phyloP scores from a whole-genome alignment of 2,797 vertebrate genomes.

The Benthosema pterotum region DNA sequence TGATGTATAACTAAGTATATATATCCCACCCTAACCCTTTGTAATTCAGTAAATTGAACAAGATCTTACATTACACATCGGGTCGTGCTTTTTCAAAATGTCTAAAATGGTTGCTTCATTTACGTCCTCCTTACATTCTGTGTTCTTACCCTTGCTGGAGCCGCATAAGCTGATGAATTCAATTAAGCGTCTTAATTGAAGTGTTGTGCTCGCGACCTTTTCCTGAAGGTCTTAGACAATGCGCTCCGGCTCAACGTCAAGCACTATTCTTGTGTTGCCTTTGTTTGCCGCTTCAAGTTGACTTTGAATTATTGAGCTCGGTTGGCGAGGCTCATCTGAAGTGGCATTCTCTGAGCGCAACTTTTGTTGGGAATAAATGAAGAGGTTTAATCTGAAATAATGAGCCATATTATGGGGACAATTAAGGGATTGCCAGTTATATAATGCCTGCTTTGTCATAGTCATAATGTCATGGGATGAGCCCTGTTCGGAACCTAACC shows the following conservation, averaged over 20 bases:
- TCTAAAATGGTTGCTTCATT: background rate
- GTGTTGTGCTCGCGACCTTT: conserved; percentile 47
- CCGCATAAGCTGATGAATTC: conserved; percentile 41
- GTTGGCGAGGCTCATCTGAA: conserved; percentile 54
- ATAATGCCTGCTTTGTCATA: conserved; percentile 14
- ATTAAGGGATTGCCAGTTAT: conserved; percentile 25
- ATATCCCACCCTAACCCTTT: no score
- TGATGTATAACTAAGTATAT: no score
- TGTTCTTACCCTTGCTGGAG: conserved; percentile 27
- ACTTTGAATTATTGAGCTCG: conserved; percentile 66
- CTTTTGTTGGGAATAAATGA: conserved; percentile 55
- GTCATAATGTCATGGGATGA: no score
- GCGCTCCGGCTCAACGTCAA: conserved; percentile 43
- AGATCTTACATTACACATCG: conserved; percentile 4
- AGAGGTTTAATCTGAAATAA: conserved; percentile 59
- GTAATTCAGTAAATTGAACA: no score
- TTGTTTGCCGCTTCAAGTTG: conserved; percentile 51
- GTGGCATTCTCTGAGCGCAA: conserved; percentile 24
- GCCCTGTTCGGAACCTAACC: no score
- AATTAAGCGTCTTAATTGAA: conserved; percentile 71
- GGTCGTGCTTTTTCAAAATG: conserved; percentile 19
- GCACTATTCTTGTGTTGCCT: conserved; percentile 46
- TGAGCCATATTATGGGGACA: conserved; percentile 51
- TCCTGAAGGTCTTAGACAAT: conserved; percentile 63
- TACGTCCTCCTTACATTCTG: conserved; percentile 18